A percentile compares a stretch with the other conserved stretches of the same genome.
Conservation (phyloP, 1,140 invertebrate species). For the Pseudachorutes palmiensis region DNA sequence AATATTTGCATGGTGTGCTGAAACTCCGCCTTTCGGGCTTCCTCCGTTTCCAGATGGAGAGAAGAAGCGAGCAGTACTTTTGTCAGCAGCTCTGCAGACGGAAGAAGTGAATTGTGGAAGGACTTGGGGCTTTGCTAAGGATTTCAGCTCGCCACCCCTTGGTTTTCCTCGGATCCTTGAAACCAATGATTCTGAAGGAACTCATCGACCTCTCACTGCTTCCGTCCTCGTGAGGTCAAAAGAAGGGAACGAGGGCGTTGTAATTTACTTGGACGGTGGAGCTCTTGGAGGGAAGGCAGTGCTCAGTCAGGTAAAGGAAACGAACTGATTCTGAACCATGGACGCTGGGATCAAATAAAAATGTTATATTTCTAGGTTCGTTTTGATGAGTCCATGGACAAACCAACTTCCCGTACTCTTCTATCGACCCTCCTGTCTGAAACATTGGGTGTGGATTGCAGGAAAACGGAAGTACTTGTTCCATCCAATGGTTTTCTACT, state of each 20-base stretch:
- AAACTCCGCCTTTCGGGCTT: conserved; percentile 31
- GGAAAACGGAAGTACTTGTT: conserved; percentile 26
- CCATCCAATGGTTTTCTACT: conserved; percentile 28
- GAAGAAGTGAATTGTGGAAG: neutral
- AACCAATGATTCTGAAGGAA: conserved; percentile 36
- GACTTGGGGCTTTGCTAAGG: conserved; percentile 22
- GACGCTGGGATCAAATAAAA: conserved; percentile 1
- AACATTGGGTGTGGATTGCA: conserved; percentile 33
- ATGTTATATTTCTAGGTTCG: conserved; percentile 21
- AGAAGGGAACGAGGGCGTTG: conserved; percentile 14
- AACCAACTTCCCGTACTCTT: conserved; percentile 22
- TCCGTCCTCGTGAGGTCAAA: conserved; percentile 31
- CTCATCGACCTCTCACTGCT: conserved; percentile 30
- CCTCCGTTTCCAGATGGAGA: neutral
- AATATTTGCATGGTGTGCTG: conserved; percentile 33
- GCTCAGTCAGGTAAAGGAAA: conserved; percentile 25
- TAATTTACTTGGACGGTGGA: conserved; percentile 33
- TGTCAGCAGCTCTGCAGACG: neutral
- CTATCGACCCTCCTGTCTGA: conserved; percentile 24
- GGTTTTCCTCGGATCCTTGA: conserved; percentile 27
- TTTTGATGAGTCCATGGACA: conserved; percentile 30
- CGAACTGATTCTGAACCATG: neutral
- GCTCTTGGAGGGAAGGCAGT: conserved; percentile 35
- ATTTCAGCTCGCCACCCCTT: conserved; percentile 20
- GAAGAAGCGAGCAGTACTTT: neutral